A percentile compares a stretch with the other conserved stretches of the same genome.
These are phyloP conservation scores for Poecile montanus DNA, from an alignment of 2,797 vertebrate genomes.

Conservation along the genomic window DNA sequence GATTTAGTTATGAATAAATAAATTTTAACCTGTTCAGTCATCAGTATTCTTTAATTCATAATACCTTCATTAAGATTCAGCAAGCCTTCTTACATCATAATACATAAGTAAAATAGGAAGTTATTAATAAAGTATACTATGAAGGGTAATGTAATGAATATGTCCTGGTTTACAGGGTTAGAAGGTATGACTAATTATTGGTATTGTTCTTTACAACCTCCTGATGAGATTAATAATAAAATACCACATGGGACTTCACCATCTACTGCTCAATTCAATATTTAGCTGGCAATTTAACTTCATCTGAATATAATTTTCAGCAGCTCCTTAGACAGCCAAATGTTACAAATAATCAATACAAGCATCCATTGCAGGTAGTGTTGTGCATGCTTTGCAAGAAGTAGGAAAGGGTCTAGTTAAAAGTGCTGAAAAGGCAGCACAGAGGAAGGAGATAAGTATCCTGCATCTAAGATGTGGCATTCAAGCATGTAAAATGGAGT, in stretches of 20 bases:
- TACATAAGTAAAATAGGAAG: background rate
- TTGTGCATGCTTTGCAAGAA: background rate
- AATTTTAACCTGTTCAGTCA: background rate
- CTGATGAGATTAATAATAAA: conserved; percentile 51
- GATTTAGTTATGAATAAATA: background rate
- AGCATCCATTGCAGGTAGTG: background rate
- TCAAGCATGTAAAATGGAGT: background rate
- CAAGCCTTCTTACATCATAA: background rate
- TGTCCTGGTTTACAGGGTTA: conserved; percentile 2
- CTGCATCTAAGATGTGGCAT: background rate
- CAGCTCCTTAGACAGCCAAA: background rate
- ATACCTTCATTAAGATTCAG: background rate
- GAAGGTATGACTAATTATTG: conserved; percentile 46
- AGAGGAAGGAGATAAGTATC: background rate
- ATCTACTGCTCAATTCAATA: conserved; percentile 27
- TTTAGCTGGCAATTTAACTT: conserved; percentile 34
- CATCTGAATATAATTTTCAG: conserved; percentile 8
- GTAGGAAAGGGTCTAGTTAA: background rate
- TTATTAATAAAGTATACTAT: conserved; percentile 25
- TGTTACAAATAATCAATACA: background rate
- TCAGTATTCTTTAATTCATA: conserved; percentile 3
- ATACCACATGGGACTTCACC: conserved; percentile 25
- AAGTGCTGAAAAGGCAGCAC: background rate
- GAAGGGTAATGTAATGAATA: conserved; percentile 6
- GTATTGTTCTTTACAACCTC: conserved; percentile 44